These are phyloP conservation scores for Erebia epiphron DNA, from an alignment of 2,888 invertebrate species.

Conservation along the genomic window DNA sequence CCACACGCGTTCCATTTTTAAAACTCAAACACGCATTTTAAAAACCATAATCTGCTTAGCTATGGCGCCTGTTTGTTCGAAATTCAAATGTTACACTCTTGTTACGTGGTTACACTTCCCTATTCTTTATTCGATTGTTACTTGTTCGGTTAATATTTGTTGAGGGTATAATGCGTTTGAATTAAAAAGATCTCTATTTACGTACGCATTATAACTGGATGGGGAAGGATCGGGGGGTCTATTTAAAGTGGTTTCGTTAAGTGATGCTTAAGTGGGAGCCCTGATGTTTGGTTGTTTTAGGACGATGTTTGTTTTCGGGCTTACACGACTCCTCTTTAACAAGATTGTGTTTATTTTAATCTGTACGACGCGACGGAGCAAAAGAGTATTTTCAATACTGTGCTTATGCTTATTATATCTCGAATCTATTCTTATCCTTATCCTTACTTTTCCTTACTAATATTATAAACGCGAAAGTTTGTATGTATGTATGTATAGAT, in stretches of 20 bases:
- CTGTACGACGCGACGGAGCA: constrained; percentile 43
- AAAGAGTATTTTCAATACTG: constrained; percentile 31
- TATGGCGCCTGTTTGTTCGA: constrained; percentile 70
- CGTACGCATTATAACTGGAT: constrained; percentile 44
- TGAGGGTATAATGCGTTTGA: constrained; percentile 61
- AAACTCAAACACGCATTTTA: constrained; percentile 70
- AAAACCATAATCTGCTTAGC: constrained; percentile 70
- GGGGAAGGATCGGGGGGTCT: constrained; percentile 50
- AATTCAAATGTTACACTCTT: constrained; percentile 66
- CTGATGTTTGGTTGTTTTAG: constrained; percentile 79
- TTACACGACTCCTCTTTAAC: constrained; percentile 72
- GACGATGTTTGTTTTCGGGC: constrained; percentile 68
- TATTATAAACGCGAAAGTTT: too few relatives aligned
- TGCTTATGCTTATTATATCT: too few relatives aligned
- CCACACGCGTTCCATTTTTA: constrained; percentile 71
- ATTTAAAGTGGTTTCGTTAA: constrained; percentile 64
- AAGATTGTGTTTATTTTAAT: constrained; percentile 69
- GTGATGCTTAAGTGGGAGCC: constrained; percentile 77
- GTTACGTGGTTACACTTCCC: constrained; percentile 72
- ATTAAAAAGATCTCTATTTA: constrained; percentile 51
- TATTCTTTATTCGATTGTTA: constrained; percentile 63
- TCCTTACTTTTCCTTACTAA: too few relatives aligned
- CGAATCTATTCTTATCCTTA: too few relatives aligned
- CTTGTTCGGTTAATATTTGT: constrained; percentile 70
- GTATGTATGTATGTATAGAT: too few relatives aligned